Evolutionary conservation across 2,797 vertebrate genomes (phyloP).

Genomic region (Coendou prehensilis): DNA sequence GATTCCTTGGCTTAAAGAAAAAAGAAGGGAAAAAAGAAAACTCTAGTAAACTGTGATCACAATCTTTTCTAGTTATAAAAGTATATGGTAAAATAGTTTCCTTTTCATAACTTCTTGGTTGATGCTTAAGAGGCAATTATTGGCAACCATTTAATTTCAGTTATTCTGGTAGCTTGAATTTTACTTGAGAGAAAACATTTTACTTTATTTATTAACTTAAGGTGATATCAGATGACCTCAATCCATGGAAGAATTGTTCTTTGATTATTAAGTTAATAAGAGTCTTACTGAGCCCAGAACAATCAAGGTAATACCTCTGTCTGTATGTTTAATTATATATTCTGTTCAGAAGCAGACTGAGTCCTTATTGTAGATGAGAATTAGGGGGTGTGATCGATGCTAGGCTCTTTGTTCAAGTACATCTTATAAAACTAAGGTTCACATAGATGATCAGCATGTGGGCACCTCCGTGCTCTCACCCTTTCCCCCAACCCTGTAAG

Average conservation of each 20-base stretch:
- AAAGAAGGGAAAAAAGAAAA: neutral
- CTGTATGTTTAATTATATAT: neutral
- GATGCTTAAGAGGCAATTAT: conserved; percentile 3
- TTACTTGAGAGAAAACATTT: conserved; percentile 63
- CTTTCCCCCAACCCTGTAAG: neutral
- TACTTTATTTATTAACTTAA: conserved; percentile 62
- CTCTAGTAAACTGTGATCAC: neutral
- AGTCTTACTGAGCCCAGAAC: neutral
- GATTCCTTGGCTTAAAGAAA: neutral
- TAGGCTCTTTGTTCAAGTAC: neutral
- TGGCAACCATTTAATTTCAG: conserved; percentile 42
- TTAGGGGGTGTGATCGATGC: neutral
- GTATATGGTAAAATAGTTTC: conserved; percentile 1
- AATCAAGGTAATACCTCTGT: neutral
- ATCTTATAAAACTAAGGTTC: conserved; percentile 30
- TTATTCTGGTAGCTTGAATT: conserved; percentile 46
- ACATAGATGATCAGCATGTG: neutral
- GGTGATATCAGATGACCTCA: neutral
- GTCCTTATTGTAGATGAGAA: neutral
- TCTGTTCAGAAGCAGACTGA: neutral
- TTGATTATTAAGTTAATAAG: conserved; percentile 12
- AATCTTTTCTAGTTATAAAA: conserved; percentile 3
- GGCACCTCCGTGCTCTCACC: neutral
- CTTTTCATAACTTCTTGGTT: conserved; percentile 48
- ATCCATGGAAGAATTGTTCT: conserved; percentile 22